Base-by-base conservation (phyloP, 2,113 vertebrate species). In the Regulus satrapa region DNA sequence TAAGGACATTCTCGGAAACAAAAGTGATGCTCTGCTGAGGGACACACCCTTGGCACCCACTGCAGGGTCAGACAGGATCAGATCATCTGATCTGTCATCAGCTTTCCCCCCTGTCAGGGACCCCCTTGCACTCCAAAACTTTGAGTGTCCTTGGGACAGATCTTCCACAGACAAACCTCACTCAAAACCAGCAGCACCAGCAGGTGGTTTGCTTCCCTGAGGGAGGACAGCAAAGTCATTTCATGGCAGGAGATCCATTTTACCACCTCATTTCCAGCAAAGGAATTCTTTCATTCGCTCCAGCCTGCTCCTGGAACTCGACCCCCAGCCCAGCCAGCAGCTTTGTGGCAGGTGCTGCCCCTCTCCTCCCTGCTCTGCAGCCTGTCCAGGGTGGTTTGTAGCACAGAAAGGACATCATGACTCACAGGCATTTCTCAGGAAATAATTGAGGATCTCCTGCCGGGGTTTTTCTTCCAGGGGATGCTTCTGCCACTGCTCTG, bases 311-410 rank as follows among this genome's bases (percentile, higher is more conserved):
- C 41, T 62, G 84, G 95, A 93, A 46, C 66, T 66, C 11, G 6
- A 81, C 84, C 89, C 67, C 69, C 88, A 91, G 82, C 92, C 84
- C 41, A 48, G 58, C 18, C 76, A 91, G 85, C 73, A 82, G 23
- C 36, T 78, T 18, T 36, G 41, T 20, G 64, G 52, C 26, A 71
- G 46, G 10, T 20, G 2, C 48, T 66, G 23, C 46, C 25, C 26
- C 58, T 26, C 54, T 88, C 77, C 63, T n/a, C 32, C 45, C 52
- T 52, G 16, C 24, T 34, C 40, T 63, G 24, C 41, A 82, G 32
- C 59, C 36, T 63, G 4, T 28, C 14, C 52, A 51, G 28, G 15
- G 8, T 21, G 43, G 25, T 49, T 67, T 59, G 34, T 19, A 18
- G 48, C 67, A 46, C 58, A 36, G 36, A 34, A 68, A 62, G 26